A percentile compares a stretch with the other conserved stretches of the same genome.
These are phyloP conservation scores for Drosophila athabasca DNA, from an alignment of 1,140 invertebrate genomes.

Conservation along the genomic window DNA sequence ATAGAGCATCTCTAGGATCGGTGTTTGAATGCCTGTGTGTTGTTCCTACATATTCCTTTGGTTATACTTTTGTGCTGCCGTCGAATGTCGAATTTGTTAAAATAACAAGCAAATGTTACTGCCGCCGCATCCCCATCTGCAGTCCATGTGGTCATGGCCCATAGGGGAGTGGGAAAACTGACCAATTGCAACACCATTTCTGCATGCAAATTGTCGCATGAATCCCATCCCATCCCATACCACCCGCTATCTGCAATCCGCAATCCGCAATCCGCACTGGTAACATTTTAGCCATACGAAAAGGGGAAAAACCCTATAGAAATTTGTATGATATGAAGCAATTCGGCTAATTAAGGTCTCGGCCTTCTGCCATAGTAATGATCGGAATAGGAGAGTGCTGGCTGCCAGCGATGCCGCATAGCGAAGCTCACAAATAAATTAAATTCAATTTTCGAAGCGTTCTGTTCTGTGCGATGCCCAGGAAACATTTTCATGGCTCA, in stretches of 20 bases:
- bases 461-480: slow-evolving; percentile 26
- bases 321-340: slow-evolving; percentile 3
- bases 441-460: slow-evolving; percentile 73
- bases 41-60: too few species aligned
- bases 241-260: too few species aligned
- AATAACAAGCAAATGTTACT: slow-evolving; percentile 10
- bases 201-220: neutral
- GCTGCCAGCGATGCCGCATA: neutral
- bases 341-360: slow-evolving; percentile 23
- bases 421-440: slow-evolving; percentile 60
- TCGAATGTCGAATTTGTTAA: neutral
- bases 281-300: neutral
- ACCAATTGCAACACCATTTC: neutral
- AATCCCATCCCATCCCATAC: too few species aligned
- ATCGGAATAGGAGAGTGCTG: slow-evolving; percentile 9
- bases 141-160: too few species aligned
- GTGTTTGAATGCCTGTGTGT: too few species aligned
- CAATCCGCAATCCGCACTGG: neutral
- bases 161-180: neutral
- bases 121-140: too few species aligned
- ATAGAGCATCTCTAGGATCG: too few species aligned
- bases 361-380: slow-evolving; percentile 3
- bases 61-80: neutral
- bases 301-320: too few species aligned
- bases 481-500: slow-evolving; percentile 52